Percentiles rank a stretch among this genome's conserved stretches.
These are phyloP conservation scores for Aulostomus chinensis DNA, from an alignment of 2,797 vertebrate species.

Conservation along the genomic window DNA sequence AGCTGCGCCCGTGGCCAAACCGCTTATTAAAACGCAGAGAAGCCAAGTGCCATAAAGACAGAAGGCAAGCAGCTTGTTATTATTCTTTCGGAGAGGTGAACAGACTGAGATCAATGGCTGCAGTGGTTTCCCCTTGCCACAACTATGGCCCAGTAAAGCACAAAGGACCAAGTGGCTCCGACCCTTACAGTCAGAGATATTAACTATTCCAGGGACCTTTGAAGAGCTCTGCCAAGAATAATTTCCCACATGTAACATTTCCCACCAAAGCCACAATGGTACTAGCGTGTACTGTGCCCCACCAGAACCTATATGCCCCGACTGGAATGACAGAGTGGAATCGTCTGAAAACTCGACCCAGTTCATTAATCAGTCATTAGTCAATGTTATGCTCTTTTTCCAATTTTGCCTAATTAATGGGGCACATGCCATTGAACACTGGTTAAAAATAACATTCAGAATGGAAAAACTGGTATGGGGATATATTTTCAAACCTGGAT, in stretches of 20 bases:
- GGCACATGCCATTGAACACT: not conserved
- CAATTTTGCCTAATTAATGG: constrained; percentile 8
- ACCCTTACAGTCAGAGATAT: constrained; percentile 69
- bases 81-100: constrained; percentile 83
- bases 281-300: constrained; percentile 49
- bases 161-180: constrained; percentile 59
- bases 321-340: constrained; percentile 33
- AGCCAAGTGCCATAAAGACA: constrained; percentile 82
- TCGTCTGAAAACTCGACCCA: constrained; percentile 38
- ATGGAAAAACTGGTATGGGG: not conserved
- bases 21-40: constrained; percentile 78
- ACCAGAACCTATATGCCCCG: constrained; percentile 32
- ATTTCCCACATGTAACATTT: constrained; percentile 84
- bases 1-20: constrained; percentile 72
- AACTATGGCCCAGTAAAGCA: constrained; percentile 76
- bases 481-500: not conserved
- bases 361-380: constrained; percentile 13
- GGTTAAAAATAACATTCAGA: not conserved
- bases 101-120: constrained; percentile 81
- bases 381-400: not conserved
- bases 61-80: constrained; percentile 80
- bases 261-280: constrained; percentile 74
- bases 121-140: constrained; percentile 72
- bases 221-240: constrained; percentile 81
- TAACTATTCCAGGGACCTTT: constrained; percentile 75